These are phyloP conservation scores for Girardinus metallicus DNA, from an alignment of 2,797 vertebrate species.

Conservation along the genomic window DNA sequence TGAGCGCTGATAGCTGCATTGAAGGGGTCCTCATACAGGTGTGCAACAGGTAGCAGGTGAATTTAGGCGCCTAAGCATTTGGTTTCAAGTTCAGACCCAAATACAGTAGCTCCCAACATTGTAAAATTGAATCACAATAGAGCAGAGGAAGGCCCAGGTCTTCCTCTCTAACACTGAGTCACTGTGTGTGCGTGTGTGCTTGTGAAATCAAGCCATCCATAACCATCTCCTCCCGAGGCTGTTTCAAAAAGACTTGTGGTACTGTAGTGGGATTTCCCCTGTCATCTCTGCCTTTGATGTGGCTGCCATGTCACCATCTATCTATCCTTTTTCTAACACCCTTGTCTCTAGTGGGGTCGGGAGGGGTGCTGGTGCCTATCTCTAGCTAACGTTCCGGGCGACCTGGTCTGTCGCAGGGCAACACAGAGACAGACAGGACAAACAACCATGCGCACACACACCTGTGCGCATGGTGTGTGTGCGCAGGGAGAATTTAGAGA, in stretches of 20 bases:
- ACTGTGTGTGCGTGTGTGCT: not conserved
- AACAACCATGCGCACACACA: too few relatives aligned
- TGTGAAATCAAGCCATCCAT: slow-evolving; percentile 28
- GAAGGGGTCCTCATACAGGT: slow-evolving; percentile 39
- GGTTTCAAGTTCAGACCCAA: slow-evolving; percentile 65
- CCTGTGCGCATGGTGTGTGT: too few relatives aligned
- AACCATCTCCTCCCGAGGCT: slow-evolving; percentile 49
- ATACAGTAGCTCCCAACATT: slow-evolving; percentile 52
- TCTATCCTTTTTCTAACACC: too few relatives aligned
- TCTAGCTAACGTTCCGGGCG: too few relatives aligned
- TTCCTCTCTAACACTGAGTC: not conserved
- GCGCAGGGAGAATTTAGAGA: too few relatives aligned
- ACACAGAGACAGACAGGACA: too few relatives aligned
- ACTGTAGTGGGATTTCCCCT: slow-evolving; percentile 57
- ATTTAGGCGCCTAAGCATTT: slow-evolving; percentile 46
- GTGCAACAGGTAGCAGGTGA: slow-evolving; percentile 41
- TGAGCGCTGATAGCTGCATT: slow-evolving; percentile 19
- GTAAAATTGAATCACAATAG: slow-evolving; percentile 52
- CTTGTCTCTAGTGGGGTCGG: too few relatives aligned
- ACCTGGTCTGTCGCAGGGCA: too few relatives aligned
- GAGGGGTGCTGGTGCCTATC: too few relatives aligned
- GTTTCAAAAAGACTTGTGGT: slow-evolving; percentile 40
- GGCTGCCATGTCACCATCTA: slow-evolving; percentile 68
- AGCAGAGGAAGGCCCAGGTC: not conserved
- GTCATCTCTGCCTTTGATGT: slow-evolving; percentile 66